These are phyloP conservation scores for Mythimna ferrago DNA, from an alignment of 2,888 invertebrate species.

Conservation along the genomic window DNA sequence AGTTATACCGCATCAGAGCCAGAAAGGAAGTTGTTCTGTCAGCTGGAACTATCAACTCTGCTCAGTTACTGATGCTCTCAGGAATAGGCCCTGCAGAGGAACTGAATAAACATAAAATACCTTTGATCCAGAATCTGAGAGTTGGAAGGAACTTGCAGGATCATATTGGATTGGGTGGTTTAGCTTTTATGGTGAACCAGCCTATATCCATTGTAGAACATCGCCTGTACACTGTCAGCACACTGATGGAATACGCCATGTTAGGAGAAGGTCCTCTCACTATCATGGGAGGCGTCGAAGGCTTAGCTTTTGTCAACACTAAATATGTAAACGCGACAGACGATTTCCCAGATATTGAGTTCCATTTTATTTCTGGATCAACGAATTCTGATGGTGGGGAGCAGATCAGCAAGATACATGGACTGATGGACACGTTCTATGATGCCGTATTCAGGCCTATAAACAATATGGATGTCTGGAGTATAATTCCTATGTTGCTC, in stretches of 20 bases:
- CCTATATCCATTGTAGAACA: slow-evolving; percentile 95
- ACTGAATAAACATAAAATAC: slow-evolving; percentile 93
- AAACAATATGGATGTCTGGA: slow-evolving; percentile 95
- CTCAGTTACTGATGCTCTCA: slow-evolving; percentile 98
- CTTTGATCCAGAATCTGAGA: slow-evolving; percentile 94
- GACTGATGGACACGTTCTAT: slow-evolving; percentile 94
- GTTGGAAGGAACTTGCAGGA: slow-evolving; percentile 97
- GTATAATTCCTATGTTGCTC: slow-evolving; percentile 95
- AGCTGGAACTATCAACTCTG: slow-evolving; percentile 97
- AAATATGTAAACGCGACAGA: slow-evolving; percentile 95
- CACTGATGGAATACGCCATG: slow-evolving; percentile 95
- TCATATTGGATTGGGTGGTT: slow-evolving; percentile 96
- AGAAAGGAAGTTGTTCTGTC: slow-evolving; percentile 97
- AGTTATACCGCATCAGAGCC: slow-evolving; percentile 93
- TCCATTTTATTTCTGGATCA: slow-evolving; percentile 96
- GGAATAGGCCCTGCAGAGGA: slow-evolving; percentile 95
- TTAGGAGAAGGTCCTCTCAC: slow-evolving; percentile 96
- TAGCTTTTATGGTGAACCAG: slow-evolving; percentile 95
- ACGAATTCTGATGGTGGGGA: slow-evolving; percentile 96
- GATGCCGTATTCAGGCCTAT: slow-evolving; percentile 94
- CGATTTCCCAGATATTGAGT: slow-evolving; percentile 97
- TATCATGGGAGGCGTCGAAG: slow-evolving; percentile 97
- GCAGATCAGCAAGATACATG: slow-evolving; percentile 95
- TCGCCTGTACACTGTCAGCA: slow-evolving; percentile 94
- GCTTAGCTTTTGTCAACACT: slow-evolving; percentile 96